Percentiles rank a stretch among this genome's conserved stretches.
These are phyloP conservation scores for Tretioscincus oriximinensis DNA, from an alignment of 2,113 vertebrate species.

Conservation along the genomic window DNA sequence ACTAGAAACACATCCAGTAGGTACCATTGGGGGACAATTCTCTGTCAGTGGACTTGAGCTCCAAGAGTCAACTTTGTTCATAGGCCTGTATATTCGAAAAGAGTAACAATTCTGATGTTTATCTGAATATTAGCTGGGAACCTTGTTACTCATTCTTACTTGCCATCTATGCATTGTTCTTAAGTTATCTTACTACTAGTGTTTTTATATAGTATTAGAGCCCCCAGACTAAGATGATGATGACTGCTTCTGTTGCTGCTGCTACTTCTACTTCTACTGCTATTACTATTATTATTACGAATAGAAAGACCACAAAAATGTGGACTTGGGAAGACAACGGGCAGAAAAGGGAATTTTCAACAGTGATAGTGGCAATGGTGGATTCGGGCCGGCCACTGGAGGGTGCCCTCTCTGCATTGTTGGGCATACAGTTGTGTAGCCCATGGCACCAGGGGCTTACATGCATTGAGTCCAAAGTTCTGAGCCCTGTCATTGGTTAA, in stretches of 20 bases:
- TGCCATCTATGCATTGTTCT: neutral
- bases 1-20: conserved; percentile 87
- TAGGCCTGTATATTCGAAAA: conserved; percentile 31
- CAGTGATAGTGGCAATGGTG: too few relatives aligned
- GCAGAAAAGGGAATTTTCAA: too few relatives aligned
- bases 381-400: too few relatives aligned
- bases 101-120: neutral
- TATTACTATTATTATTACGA: neutral
- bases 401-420: too few relatives aligned
- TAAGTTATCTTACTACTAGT: neutral
- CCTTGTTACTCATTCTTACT: neutral
- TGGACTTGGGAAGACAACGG: too few relatives aligned
- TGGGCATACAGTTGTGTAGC: too few relatives aligned
- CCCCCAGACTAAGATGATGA: too few relatives aligned
- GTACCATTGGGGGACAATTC: conserved; percentile 49
- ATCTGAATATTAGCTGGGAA: neutral
- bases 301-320: neutral
- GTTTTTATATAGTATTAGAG: neutral
- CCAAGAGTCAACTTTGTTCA: conserved; percentile 42
- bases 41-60: conserved; percentile 43
- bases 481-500: too few relatives aligned
- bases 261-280: too few relatives aligned
- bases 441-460: too few relatives aligned
- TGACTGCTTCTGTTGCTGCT: too few relatives aligned
- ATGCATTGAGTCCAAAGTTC: too few relatives aligned